Evolutionary conservation across 2,113 vertebrate species (phyloP), one percentile per base, ranked within the genome.

Genomic region (Nothobranchius kuhntae): DNA sequence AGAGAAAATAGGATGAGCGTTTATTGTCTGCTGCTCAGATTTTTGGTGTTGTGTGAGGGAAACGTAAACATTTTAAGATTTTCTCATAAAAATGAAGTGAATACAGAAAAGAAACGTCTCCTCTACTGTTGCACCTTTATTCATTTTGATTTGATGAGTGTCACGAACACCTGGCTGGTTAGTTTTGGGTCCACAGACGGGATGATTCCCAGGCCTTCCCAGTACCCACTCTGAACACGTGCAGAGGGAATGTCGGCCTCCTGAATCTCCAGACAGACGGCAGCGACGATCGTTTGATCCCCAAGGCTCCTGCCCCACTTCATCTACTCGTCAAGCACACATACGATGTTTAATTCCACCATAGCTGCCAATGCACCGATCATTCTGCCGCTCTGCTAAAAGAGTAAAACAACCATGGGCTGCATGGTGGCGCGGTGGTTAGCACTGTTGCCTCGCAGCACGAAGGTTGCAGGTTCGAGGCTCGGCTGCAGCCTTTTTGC

Each of bases 251-350:
- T 66, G 53, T 55, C 63, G 55, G 66, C 47, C 48, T 69, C 74
- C 58, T 46, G 61, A 75, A 74, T 86, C 77, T 83, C 82, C 53
- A 87, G 73, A 80, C 81, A 73, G 61, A 66, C 82, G 56, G 66
- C 53, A 66, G 76, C 70, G 74, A 85, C 87, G 86, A 84, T 87
- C 35, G 73, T 78, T 86, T 71, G 79, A 89, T 86, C 82, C 88
- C 84, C 89, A 73, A 83, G 74, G 76, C 87, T 87, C 79, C 70
- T 88, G 88, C 80, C 83, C 89, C 86, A 90, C 81, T 87, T 90
- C 71, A 59, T 73, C 30, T 40, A 81, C 65, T 80, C 71, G 65
- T 76, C 70, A 84, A 60, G 52, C 73, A 72, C 68, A 61, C 46
- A 53, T 11, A 54, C 14, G 53, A 45, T 40, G 17, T 64, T 38